Conservation (phyloP, 2,888 invertebrate genomes). For the Papilio elwesi region DNA sequence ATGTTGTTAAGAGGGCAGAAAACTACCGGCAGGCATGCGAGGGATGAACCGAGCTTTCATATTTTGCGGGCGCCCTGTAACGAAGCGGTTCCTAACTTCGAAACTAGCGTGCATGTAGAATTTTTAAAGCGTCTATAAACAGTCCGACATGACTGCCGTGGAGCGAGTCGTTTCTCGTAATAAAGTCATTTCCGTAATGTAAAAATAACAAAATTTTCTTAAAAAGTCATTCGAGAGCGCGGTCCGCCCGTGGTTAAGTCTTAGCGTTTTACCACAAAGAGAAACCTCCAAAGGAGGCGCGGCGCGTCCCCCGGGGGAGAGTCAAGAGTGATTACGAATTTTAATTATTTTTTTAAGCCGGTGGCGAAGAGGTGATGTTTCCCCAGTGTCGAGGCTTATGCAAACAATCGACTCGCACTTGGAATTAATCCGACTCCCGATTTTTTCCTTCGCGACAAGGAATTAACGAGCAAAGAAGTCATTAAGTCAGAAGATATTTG, state of each 20-base stretch:
- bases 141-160: constrained; percentile 70
- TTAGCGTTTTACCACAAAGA: constrained; percentile 57
- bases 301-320: constrained; percentile 70
- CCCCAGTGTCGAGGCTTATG: constrained; percentile 80
- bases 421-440: constrained; percentile 81
- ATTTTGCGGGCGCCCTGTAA: constrained; percentile 75
- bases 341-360: constrained; percentile 85
- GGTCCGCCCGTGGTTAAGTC: constrained; percentile 54
- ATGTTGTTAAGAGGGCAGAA: constrained; percentile 82
- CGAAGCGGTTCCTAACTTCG: constrained; percentile 70
- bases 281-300: constrained; percentile 61
- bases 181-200: constrained; percentile 68
- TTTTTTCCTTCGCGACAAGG: constrained; percentile 82
- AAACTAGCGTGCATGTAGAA: constrained; percentile 70
- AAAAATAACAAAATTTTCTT: constrained; percentile 62
- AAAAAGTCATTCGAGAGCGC: constrained; percentile 54
- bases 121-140: constrained; percentile 76
- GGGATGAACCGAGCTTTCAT: constrained; percentile 80
- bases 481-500: constrained; percentile 83
- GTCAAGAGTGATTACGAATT: constrained; percentile 85
- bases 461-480: constrained; percentile 85
- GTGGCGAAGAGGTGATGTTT: constrained; percentile 83
- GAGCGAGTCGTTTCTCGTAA: constrained; percentile 63
- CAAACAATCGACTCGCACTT: constrained; percentile 84
- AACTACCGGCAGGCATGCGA: constrained; percentile 82